Evolutionary conservation across 2,113 vertebrate genomes (phyloP), one percentile per base, ranked within the genome.

Genomic region (Desmodus rotundus): DNA sequence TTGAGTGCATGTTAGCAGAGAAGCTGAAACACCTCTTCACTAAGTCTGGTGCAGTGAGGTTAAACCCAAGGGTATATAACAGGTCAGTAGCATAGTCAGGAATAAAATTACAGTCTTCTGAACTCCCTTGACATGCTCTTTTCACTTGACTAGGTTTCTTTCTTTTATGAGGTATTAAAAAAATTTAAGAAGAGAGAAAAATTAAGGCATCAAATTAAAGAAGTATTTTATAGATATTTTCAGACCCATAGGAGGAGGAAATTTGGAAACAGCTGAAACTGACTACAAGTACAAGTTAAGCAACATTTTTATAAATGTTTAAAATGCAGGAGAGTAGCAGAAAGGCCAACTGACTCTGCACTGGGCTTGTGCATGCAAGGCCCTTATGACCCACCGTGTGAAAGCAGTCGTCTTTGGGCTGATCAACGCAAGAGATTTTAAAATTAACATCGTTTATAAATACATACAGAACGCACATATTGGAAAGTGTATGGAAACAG

Each of bases 21-120:
- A 93, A 94, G 93, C 93, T 61, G 38, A 84, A 96, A 95, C 74
- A 90, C 91, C 94, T 96, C 93, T 94, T 94, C 52, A 77, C 93
- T 89, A 96, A 96, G 80, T 89, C 94, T 4, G 1, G 84, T 87
- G 95, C 95, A 63, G 87, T n/a, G 89, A 97, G 96, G 96, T 97
- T 95, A 97, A 97, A 96, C 80, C 95, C 91, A 96, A 97, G 93
- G 94, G 94, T 89, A 68, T 81, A 63, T 26, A 81, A 96, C 54
- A 97, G 97, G 88, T 97, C 93, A 93, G n/a, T 38, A 65, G 63
- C 63, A 67, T 52, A 89, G 86, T 82, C 67, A 82, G 72, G 52
- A 97, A 96, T 94, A 87, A 96, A 97, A 97, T 87, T 33, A 83
- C 80, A 82, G 94, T 61, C 91, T 96, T 87, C 94, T 93, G 86